Evolutionary conservation across 2,888 invertebrate species (phyloP).

Genomic region (Cerastoderma edule): DNA sequence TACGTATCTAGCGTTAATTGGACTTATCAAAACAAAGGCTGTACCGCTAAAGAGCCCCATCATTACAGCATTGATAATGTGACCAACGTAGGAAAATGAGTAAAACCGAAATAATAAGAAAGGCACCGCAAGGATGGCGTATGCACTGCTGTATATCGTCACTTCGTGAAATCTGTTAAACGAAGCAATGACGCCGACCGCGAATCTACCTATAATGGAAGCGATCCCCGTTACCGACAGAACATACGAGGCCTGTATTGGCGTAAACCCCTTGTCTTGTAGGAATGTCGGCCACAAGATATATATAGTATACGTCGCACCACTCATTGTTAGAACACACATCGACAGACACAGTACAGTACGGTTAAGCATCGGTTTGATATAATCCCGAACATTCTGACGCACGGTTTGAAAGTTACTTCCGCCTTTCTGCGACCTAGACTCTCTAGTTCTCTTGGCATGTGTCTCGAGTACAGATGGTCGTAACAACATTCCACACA

Average conservation of each 20-base stretch:
- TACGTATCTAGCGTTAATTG: constrained; percentile 19
- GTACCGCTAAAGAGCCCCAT: constrained; percentile 22
- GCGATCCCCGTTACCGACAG: constrained; percentile 9
- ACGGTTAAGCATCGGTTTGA: neutral
- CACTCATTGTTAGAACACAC: constrained; percentile 12
- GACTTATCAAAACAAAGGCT: constrained; percentile 16
- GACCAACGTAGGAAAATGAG: constrained; percentile 12
- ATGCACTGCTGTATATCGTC: constrained; percentile 6
- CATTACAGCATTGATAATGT: constrained; percentile 16
- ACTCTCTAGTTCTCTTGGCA: neutral
- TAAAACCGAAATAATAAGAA: constrained; percentile 15
- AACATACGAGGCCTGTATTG: constrained; percentile 24
- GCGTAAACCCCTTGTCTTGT: constrained; percentile 2
- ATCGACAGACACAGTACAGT: constrained; percentile 9
- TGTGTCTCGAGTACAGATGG: constrained; percentile 12
- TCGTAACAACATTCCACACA: constrained; percentile 35
- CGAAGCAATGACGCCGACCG: constrained; percentile 2
- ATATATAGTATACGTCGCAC: constrained; percentile 17
- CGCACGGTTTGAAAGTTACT: neutral
- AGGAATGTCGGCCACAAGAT: constrained; percentile 15
- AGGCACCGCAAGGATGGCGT: constrained; percentile 15
- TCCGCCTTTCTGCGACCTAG: neutral
- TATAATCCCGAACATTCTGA: neutral
- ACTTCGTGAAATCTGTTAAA: constrained; percentile 1
- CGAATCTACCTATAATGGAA: constrained; percentile 13